Evolutionary conservation across 2,888 invertebrate genomes (phyloP), one percentile per base, ranked within the genome.

Genomic region (Camponotus fellah): DNA sequence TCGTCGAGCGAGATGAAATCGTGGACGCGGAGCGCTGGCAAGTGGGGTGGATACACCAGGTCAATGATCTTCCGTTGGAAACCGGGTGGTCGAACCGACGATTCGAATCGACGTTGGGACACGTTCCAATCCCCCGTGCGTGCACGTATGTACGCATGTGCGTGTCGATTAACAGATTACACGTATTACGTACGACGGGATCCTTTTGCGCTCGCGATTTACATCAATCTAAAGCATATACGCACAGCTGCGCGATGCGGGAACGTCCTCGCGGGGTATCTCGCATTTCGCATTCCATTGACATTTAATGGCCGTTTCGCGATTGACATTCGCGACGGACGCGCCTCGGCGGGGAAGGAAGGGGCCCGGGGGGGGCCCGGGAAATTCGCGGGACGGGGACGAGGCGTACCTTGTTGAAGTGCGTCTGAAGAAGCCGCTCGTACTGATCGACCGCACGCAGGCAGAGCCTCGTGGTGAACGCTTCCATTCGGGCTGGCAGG

Each of bases 391-490:
- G 26, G 26, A 26, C 26, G 26, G 26, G 71, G 56, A 1, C 37
- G 21, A 37, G 26, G 46, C 90, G 85, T 91, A 94, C 95, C 93
- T 96, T 95, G 93, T 95, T 95, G 86, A 96, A 95, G 92, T 95
- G 95, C 86, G 96, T 94, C 93, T 96, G 96, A 88, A 96, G 95
- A 84, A 96, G 95, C 93, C 96, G 96, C 92, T 96, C 96, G 93
- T 96, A 96, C 93, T 96, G 96, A 84, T 96, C 96, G 46, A 96
- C 96, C 86, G 96, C 96, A 87, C 96, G 95, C 91, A 96, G 94
- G 93, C 96, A 96, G 81, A 96, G 94, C 86, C 96, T 95, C 90
- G 96, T 95, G 65, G 96, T 95, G 85, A 95, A 94, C 80, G 95
- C 94, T 91, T 95, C 95, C 94, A 95, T 94, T 87, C 94, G 92